These are phyloP conservation scores for Arenaria interpres DNA, from an alignment of 2,113 vertebrate genomes.

Conservation along the genomic window DNA sequence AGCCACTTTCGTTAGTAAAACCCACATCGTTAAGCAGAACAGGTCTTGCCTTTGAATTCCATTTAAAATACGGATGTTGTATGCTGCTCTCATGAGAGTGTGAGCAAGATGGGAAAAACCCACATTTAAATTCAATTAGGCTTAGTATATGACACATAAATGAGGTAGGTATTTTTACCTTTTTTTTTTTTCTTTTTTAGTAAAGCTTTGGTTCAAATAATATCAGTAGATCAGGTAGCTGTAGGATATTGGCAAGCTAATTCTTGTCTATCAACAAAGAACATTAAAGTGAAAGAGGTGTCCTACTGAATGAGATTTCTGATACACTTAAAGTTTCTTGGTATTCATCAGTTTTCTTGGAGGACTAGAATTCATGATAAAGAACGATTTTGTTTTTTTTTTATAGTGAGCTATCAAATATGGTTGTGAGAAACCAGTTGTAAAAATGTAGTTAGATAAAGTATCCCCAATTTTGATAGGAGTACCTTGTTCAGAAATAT, in stretches of 20 bases:
- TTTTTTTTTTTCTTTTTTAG: fast-evolving
- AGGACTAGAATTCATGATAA: not conserved
- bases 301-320: not conserved
- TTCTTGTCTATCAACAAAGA: not conserved
- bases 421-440: not conserved
- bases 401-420: not conserved
- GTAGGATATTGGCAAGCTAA: not conserved
- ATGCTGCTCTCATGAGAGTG: not conserved
- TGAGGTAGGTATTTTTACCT: not conserved
- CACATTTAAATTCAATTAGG: not conserved
- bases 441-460: not conserved
- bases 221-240: not conserved
- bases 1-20: not conserved
- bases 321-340: not conserved
- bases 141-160: not conserved
- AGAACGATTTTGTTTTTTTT: not conserved
- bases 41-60: not conserved
- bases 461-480: not conserved
- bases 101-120: not conserved
- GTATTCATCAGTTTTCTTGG: not conserved
- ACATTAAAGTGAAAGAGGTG: not conserved
- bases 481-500: not conserved
- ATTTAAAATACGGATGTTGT: fast-evolving
- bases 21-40: not conserved
- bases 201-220: not conserved